Conservation (phyloP, 2,797 vertebrate genomes). For the Amazona ochrocephala region DNA sequence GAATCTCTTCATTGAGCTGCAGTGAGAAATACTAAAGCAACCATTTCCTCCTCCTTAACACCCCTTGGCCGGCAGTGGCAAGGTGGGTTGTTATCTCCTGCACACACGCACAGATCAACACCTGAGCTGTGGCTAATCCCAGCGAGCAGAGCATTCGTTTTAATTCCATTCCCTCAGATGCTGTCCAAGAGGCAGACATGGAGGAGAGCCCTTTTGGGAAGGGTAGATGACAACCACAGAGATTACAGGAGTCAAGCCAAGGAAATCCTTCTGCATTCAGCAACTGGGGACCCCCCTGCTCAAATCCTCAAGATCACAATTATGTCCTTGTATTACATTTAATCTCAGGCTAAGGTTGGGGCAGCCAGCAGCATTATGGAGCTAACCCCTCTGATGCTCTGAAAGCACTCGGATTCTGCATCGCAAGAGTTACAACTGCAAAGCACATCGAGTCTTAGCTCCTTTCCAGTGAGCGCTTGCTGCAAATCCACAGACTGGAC, state of each 20-base stretch:
- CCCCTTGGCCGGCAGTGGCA: neutral
- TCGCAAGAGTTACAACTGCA: accelerated
- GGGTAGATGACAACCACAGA: neutral
- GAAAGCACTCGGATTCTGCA: neutral
- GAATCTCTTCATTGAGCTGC: neutral
- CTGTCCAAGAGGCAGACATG: accelerated
- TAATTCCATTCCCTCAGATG: neutral
- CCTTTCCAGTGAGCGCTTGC: neutral
- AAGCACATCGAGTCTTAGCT: neutral
- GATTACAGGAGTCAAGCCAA: accelerated
- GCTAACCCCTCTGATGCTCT: accelerated
- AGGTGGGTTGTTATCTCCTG: accelerated
- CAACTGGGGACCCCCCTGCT: accelerated
- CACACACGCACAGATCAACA: accelerated
- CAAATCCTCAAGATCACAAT: accelerated
- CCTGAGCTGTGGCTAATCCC: accelerated
- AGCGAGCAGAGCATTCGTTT: accelerated
- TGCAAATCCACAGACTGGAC: neutral
- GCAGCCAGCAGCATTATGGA: neutral
- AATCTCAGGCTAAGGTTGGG: neutral
- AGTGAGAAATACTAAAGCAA: neutral
- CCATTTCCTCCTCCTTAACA: neutral
- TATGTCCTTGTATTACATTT: accelerated
- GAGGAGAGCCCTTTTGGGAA: neutral
- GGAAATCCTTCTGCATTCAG: neutral